These are phyloP conservation scores for Lepetodrilus schrolli DNA, from an alignment of 2,888 invertebrate species.

Conservation along the genomic window DNA sequence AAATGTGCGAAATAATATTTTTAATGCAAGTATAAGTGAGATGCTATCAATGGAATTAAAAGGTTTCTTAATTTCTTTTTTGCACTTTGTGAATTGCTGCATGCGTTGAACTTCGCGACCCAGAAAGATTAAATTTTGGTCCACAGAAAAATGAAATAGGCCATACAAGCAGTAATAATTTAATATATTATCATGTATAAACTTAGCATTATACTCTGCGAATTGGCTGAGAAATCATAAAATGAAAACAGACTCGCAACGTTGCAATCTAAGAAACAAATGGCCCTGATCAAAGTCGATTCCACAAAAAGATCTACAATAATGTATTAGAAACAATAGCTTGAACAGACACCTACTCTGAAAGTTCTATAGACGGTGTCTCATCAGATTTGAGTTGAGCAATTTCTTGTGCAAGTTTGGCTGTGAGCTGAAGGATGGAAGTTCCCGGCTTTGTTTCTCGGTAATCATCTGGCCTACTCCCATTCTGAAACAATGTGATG, in stretches of 20 bases:
- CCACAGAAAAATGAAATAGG: too few relatives aligned
- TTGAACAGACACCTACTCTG: conserved; percentile 60
- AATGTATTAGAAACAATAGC: background rate
- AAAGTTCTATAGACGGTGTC: conserved; percentile 53
- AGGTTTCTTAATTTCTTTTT: too few relatives aligned
- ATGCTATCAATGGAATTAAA: too few relatives aligned
- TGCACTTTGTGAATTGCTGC: too few relatives aligned
- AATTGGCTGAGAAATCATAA: too few relatives aligned
- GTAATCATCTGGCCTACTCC: conserved; percentile 46
- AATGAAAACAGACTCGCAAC: too few relatives aligned
- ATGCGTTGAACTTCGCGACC: too few relatives aligned
- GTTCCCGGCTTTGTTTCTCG: conserved; percentile 40
- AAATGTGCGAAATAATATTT: too few relatives aligned
- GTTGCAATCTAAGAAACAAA: background rate
- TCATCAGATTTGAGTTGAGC: conserved; percentile 67
- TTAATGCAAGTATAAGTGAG: too few relatives aligned
- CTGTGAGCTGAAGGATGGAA: conserved; percentile 80
- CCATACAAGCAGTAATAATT: too few relatives aligned
- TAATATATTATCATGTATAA: background rate
- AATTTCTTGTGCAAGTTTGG: conserved; percentile 49
- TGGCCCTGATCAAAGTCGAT: too few relatives aligned
- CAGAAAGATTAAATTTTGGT: too few relatives aligned
- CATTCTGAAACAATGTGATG: conserved; percentile 48
- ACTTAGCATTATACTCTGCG: background rate
- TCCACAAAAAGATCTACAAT: background rate